A percentile compares a stretch with the other conserved stretches of the same genome.
phyloP scores from a whole-genome alignment of 2,888 invertebrate genomes.

The Rotaria macrura region DNA sequence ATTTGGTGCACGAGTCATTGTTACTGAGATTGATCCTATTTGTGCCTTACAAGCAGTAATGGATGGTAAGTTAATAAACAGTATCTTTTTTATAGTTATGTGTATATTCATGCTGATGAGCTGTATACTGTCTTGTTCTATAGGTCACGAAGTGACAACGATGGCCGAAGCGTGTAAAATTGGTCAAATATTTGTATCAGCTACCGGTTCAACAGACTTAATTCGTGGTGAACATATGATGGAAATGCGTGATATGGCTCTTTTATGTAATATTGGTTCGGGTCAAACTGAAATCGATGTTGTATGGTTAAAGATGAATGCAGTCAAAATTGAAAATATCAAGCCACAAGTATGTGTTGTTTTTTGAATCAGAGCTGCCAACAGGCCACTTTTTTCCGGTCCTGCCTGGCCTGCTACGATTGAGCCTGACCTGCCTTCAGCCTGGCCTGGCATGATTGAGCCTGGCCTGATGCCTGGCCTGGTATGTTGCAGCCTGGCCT shows the following conservation, averaged over 20 bases:
- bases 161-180: background rate
- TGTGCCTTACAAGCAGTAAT: slow-evolving; percentile 33
- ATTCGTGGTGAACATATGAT: slow-evolving; percentile 29
- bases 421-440: too few species aligned
- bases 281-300: background rate
- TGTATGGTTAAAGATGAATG: background rate
- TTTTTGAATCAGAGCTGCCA: too few species aligned
- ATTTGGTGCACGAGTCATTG: slow-evolving; percentile 16
- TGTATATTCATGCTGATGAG: too few species aligned
- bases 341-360: background rate
- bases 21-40: slow-evolving; percentile 33
- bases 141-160: slow-evolving; percentile 21
- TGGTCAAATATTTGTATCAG: slow-evolving; percentile 25
- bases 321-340: background rate
- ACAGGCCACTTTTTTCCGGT: too few species aligned
- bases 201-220: slow-evolving; percentile 23
- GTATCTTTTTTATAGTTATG: too few species aligned
- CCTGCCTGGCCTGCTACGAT: too few species aligned
- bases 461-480: too few species aligned
- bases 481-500: too few species aligned
- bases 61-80: slow-evolving; percentile 22
- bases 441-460: too few species aligned
- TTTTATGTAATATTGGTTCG: slow-evolving; percentile 28
- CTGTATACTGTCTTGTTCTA: too few species aligned
- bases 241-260: slow-evolving; percentile 26